Conservation (phyloP, 2,797 vertebrate genomes). For the Mus spretus region DNA sequence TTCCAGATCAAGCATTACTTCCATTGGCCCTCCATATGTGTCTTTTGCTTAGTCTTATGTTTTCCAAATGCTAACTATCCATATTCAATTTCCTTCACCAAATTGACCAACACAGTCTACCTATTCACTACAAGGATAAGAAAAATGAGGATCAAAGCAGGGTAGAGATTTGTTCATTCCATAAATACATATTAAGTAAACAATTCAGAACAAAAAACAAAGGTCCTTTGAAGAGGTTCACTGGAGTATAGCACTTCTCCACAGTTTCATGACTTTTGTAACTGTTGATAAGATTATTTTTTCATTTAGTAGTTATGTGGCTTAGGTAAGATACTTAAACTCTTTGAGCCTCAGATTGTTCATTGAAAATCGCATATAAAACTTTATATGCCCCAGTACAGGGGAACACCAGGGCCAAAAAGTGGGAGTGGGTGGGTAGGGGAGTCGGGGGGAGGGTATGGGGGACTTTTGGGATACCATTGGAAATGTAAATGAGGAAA, state of each 20-base stretch:
- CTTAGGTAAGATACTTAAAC: not conserved
- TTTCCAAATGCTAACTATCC: not conserved
- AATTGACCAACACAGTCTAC: not conserved
- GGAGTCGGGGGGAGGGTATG: too few species aligned
- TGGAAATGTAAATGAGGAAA: too few species aligned
- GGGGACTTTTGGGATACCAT: too few species aligned
- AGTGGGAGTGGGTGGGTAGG: too few species aligned
- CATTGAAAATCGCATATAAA: not conserved
- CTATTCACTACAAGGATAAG: not conserved
- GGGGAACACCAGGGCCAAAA: too few species aligned
- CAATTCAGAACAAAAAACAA: not conserved
- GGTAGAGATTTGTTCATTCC: not conserved
- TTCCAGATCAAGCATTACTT: not conserved
- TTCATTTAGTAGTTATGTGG: not conserved
- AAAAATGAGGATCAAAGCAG: not conserved
- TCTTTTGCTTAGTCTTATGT: not conserved
- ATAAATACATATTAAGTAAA: not conserved
- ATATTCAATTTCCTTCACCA: not conserved
- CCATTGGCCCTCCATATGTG: not conserved
- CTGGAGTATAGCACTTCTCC: not conserved
- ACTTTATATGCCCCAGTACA: too few species aligned
- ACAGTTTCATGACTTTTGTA: not conserved
- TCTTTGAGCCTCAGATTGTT: not conserved
- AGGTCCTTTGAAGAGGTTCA: not conserved
- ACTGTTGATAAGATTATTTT: not conserved